A percentile compares a stretch with the other conserved stretches of the same genome.
phyloP scores from a whole-genome alignment of 2,797 vertebrate species.

The Sylvia borin region DNA sequence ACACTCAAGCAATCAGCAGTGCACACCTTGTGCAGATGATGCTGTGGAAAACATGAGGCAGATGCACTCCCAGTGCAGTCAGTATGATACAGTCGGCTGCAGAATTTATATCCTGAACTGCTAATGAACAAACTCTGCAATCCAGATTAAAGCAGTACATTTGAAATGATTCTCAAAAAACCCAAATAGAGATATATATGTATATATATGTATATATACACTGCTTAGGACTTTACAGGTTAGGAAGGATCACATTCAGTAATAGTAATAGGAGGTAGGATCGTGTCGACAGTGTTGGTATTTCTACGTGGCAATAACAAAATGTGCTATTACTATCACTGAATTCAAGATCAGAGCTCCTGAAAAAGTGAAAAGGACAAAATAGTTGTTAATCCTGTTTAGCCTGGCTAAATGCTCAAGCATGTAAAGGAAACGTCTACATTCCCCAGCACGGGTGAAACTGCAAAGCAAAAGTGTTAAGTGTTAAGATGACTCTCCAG shows the following conservation, averaged over 20 bases:
- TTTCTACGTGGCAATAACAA: constrained; percentile 46
- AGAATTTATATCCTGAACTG: constrained; percentile 45
- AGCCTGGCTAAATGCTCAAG: background rate
- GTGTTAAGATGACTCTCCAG: background rate
- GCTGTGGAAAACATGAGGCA: constrained; percentile 35
- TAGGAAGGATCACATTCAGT: constrained; percentile 76
- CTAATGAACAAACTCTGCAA: constrained; percentile 40
- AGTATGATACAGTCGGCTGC: constrained; percentile 25
- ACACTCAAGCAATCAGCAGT: background rate
- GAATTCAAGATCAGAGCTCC: constrained; percentile 74
- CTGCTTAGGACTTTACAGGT: constrained; percentile 49
- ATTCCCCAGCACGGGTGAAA: background rate
- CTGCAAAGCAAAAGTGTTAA: constrained; percentile 63
- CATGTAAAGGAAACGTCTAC: background rate
- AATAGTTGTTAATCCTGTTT: constrained; percentile 45
- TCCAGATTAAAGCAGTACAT: constrained; percentile 41
- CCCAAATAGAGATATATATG: background rate
- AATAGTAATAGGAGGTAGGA: constrained; percentile 65
- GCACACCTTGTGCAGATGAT: constrained; percentile 13
- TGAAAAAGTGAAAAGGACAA: constrained; percentile 70
- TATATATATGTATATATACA: background rate
- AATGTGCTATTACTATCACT: constrained; percentile 75
- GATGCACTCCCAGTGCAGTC: constrained; percentile 50
- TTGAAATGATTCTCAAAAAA: constrained; percentile 17
- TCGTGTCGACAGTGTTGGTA: constrained; percentile 41